phyloP scores from a whole-genome alignment of 2,888 invertebrate species.

The Camponotus fellah region DNA sequence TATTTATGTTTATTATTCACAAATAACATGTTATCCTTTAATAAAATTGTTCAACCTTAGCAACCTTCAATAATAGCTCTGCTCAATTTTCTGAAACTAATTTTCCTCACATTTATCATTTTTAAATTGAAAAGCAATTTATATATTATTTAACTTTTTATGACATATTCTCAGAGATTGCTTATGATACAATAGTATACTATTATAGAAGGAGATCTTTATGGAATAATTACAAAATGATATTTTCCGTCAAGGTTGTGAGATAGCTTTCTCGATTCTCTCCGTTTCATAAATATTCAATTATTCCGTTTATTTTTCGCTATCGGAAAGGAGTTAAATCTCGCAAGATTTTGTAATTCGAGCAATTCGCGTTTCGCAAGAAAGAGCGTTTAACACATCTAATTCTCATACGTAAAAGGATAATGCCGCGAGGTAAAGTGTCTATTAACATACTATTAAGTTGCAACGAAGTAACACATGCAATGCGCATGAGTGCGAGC shows the following conservation, averaged over 20 bases:
- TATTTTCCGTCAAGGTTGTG: not conserved
- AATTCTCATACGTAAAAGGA: constrained; percentile 31
- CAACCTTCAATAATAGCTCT: no score
- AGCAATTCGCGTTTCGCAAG: constrained; percentile 17
- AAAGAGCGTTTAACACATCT: not conserved
- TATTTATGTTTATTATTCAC: not conserved
- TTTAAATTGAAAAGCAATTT: not conserved
- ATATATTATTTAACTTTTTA: not conserved
- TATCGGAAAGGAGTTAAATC: constrained; percentile 5
- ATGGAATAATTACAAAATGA: not conserved
- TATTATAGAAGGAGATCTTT: not conserved
- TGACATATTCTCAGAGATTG: not conserved
- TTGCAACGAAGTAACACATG: not conserved
- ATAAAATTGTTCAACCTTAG: no score
- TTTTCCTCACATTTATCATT: not conserved
- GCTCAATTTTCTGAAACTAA: not conserved
- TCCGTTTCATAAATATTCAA: constrained; percentile 20
- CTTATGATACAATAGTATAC: not conserved
- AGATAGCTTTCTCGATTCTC: not conserved
- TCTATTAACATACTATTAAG: constrained; percentile 13
- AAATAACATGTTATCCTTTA: no score
- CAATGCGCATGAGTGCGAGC: not conserved
- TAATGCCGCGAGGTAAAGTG: constrained; percentile 12
- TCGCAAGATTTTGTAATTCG: constrained; percentile 21
- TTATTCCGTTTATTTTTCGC: not conserved